Percentiles rank a stretch among this genome's conserved stretches.
These are phyloP conservation scores for Microcebus murinus DNA, from an alignment of 2,113 vertebrate species.

Conservation along the genomic window DNA sequence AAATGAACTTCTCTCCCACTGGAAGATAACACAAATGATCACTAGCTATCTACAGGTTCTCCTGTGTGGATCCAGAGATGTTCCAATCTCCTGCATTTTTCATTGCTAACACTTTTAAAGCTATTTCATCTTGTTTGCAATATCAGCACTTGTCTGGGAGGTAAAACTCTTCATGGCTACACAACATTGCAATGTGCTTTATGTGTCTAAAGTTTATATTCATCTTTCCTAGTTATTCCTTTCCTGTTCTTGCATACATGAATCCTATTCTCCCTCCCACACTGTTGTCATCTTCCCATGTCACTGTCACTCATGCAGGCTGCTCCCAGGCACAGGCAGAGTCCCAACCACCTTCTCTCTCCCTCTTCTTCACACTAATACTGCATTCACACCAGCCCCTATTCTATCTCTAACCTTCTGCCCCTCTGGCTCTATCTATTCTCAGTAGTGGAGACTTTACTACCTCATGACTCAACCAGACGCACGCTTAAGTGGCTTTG, in stretches of 20 bases:
- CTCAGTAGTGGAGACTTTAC: neutral
- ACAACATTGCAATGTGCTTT: neutral
- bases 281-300: neutral
- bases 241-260: slow-evolving; percentile 18
- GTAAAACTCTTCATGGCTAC: neutral
- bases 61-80: neutral
- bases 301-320: neutral
- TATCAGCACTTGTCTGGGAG: slow-evolving; percentile 34
- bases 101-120: neutral
- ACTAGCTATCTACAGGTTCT: neutral
- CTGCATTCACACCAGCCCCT: neutral
- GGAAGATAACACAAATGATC: neutral
- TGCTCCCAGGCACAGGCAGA: neutral
- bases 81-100: neutral
- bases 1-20: neutral
- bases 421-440: neutral
- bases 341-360: neutral
- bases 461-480: neutral
- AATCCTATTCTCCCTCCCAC: neutral
- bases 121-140: neutral
- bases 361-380: neutral
- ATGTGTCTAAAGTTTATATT: neutral
- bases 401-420: neutral
- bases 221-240: neutral
- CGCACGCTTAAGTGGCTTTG: neutral